phyloP scores from a whole-genome alignment of 2,888 invertebrate species.

The Drosophila yooni region DNA sequence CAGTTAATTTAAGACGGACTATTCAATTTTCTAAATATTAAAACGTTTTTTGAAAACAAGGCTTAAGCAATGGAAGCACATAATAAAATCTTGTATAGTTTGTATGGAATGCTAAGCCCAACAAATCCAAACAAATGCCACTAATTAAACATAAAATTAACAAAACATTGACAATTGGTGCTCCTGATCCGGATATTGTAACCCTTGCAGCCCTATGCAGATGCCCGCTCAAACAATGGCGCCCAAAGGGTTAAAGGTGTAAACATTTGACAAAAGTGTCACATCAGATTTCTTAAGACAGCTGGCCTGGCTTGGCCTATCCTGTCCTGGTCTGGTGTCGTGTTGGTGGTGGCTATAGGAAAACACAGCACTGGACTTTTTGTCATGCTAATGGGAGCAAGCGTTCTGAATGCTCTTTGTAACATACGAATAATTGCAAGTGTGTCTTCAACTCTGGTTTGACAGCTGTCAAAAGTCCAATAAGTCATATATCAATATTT shows the following conservation, averaged over 20 bases:
- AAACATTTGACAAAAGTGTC: constrained; percentile 81
- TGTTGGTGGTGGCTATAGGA: constrained; percentile 32
- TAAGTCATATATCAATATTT: constrained; percentile 74
- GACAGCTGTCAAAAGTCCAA: constrained; percentile 82
- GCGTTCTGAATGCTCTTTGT: constrained; percentile 8
- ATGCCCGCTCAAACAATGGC: constrained; percentile 56
- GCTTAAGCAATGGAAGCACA: background rate
- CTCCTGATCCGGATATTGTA: constrained; percentile 19
- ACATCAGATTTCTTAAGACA: constrained; percentile 68
- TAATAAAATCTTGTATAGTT: background rate
- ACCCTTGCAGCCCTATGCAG: constrained; percentile 50
- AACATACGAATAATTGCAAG: constrained; percentile 44
- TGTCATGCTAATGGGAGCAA: constrained; percentile 55
- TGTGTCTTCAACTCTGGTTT: constrained; percentile 63
- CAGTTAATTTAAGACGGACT: background rate
- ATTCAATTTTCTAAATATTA: background rate
- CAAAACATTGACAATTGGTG: constrained; percentile 58
- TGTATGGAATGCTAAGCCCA: constrained; percentile 17
- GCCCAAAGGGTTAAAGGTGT: constrained; percentile 78
- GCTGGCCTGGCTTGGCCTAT: constrained; percentile 46
- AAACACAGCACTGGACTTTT: constrained; percentile 31
- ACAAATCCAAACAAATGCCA: constrained; percentile 66
- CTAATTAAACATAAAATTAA: constrained; percentile 73
- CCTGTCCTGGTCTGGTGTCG: background rate
- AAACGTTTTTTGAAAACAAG: too few relatives aligned